Base-by-base conservation (phyloP, 2,797 vertebrate genomes). In the Eidolon dupreanum region DNA sequence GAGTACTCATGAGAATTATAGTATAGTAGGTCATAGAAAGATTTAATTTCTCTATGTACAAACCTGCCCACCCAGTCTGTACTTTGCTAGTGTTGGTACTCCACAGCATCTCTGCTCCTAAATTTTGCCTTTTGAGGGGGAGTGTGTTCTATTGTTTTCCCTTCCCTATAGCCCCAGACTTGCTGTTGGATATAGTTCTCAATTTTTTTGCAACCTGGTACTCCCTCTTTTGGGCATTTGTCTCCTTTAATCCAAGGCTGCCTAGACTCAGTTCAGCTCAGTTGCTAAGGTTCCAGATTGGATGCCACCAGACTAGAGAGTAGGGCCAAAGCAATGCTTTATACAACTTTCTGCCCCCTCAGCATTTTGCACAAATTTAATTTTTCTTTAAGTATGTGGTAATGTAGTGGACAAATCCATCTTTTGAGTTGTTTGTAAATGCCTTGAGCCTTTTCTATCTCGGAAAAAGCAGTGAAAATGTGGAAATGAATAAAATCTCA, bases 401-500 rank as follows among this genome's bases (percentile, higher is more conserved):
- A 65, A 90, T 43, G 17, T 10, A 61, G 78, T 41, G 31, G 41
- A 12, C 22, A 90, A 46, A 89, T 91, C 5, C 0, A 3, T 49
- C 28, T 87, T 95, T 55, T 79, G 2, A 95, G 22, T 84, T 89
- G 31, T 83, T 95, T 41, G 3, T 83, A 94, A 83, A 83, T 51
- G 28, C 26, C 7, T 68, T 90, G 59, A 55, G 51, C 38, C 70
- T 66, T 83, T 84, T 75, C 2, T 9, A 81, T 38, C 17, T 15
- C 87, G 38, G 41, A 78, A 49, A 49, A 49, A 61, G 20, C 22
- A 66, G 8, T 73, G 15, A 93, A 83, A 43, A 43, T 59, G n/a
- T 74, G 2, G 0, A 84, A 41, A 16, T 43, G 41, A 22, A 8
- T 61, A 43, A 92, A 9, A 66, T 33, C 55, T 55, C 92, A 83